Percentiles rank a stretch among this genome's conserved stretches.
phyloP scores from a whole-genome alignment of 2,888 invertebrate species.

The Octodonta nipae region DNA sequence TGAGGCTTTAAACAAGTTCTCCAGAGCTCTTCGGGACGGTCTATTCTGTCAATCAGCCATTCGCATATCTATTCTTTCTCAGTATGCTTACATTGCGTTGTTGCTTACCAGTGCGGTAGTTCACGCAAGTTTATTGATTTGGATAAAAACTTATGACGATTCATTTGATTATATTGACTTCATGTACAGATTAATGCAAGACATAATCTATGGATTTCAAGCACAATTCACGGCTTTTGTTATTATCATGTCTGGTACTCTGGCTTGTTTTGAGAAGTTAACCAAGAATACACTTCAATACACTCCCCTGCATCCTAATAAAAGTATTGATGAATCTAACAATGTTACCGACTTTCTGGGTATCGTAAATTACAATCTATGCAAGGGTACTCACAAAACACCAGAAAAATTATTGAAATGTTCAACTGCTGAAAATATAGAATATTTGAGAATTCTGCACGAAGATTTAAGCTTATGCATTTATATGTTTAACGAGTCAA shows the following conservation, averaged over 20 bases:
- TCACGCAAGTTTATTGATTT: slow-evolving; percentile 19
- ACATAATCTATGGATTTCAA: slow-evolving; percentile 26
- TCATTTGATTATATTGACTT: too few relatives aligned
- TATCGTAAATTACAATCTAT: slow-evolving; percentile 22
- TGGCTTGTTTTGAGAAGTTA: slow-evolving; percentile 32
- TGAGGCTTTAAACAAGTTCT: slow-evolving; percentile 22
- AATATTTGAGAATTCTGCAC: slow-evolving; percentile 30
- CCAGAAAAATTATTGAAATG: slow-evolving; percentile 17
- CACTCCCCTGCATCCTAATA: slow-evolving; percentile 27
- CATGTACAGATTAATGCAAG: slow-evolving; percentile 21
- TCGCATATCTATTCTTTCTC: slow-evolving; percentile 15
- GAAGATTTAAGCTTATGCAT: slow-evolving; percentile 29
- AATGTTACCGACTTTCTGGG: slow-evolving; percentile 27
- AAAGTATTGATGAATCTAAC: slow-evolving; percentile 25
- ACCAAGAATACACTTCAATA: slow-evolving; percentile 26
- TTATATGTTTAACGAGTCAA: slow-evolving; percentile 26
- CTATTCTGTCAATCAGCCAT: slow-evolving; percentile 27
- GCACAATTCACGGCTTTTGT: slow-evolving; percentile 21
- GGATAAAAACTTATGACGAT: too few relatives aligned
- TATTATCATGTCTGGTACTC: slow-evolving; percentile 21
- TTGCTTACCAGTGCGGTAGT: slow-evolving; percentile 15
- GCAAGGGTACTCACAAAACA: slow-evolving; percentile 24
- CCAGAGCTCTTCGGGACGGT: slow-evolving; percentile 22
- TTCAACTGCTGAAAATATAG: slow-evolving; percentile 23
- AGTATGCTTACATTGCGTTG: slow-evolving; percentile 19